Evolutionary conservation across 2,113 vertebrate genomes (phyloP).

Genomic region (Tichodroma muraria): DNA sequence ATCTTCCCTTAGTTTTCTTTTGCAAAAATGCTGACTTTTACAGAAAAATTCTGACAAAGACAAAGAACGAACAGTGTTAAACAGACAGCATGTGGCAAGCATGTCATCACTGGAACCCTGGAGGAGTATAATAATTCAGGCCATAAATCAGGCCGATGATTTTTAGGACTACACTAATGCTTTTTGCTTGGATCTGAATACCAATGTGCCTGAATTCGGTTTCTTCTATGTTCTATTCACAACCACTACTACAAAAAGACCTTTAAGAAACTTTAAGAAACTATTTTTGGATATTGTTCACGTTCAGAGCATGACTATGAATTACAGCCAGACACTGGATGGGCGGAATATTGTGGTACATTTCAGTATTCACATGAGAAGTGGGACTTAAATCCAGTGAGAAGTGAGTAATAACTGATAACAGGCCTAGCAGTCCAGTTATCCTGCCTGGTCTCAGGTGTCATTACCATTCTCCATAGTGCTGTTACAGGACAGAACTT

Average conservation of each 20-base stretch:
- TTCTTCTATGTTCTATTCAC: background rate
- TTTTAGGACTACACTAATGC: background rate
- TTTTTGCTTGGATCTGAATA: constrained; percentile 36
- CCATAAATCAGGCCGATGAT: constrained; percentile 39
- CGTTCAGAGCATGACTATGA: background rate
- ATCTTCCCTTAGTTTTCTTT: background rate
- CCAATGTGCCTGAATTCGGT: background rate
- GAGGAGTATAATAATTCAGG: constrained; percentile 37
- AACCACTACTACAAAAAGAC: background rate
- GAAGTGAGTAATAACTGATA: background rate
- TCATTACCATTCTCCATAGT: background rate
- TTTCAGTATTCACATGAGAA: background rate
- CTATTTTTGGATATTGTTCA: background rate
- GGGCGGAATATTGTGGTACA: background rate
- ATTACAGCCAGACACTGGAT: background rate
- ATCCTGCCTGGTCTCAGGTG: background rate
- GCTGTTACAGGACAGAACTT: background rate
- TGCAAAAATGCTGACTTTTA: background rate
- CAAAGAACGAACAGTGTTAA: background rate
- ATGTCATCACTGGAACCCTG: background rate
- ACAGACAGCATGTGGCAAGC: background rate
- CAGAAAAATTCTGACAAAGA: background rate
- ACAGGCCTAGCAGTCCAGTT: background rate
- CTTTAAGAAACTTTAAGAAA: background rate
- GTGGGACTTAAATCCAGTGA: background rate